Evolutionary conservation across 2,113 vertebrate genomes (phyloP).

Genomic region (Neogobius melanostomus): DNA sequence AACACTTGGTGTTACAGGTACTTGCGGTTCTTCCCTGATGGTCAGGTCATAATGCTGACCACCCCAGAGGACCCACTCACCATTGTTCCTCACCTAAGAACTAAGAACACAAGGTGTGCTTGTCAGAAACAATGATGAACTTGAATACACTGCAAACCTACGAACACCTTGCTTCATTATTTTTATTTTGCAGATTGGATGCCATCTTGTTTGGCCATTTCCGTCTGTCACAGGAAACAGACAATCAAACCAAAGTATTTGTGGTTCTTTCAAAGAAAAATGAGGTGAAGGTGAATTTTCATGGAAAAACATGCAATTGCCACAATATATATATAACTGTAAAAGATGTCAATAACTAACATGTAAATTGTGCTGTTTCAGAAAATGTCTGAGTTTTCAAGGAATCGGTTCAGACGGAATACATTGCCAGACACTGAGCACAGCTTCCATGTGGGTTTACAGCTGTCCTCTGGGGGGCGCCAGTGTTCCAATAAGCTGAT

Average conservation of each 20-base stretch:
- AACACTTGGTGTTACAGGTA: conserved; percentile 77
- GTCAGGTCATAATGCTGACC: conserved; percentile 92
- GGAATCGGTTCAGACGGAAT: conserved; percentile 89
- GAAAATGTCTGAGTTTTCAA: conserved; percentile 90
- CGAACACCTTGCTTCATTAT: conserved; percentile 28
- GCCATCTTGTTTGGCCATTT: conserved; percentile 93
- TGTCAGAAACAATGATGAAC: background rate
- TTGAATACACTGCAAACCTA: background rate
- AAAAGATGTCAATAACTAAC: background rate
- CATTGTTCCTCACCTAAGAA: conserved; percentile 88
- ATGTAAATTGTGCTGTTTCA: conserved; percentile 46
- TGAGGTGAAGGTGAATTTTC: conserved; percentile 76
- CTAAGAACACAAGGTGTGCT: conserved; percentile 84
- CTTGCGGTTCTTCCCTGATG: conserved; percentile 94
- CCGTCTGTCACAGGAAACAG: conserved; percentile 94
- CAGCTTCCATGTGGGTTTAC: conserved; percentile 92
- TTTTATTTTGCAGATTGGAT: conserved; percentile 81
- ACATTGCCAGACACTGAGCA: conserved; percentile 88
- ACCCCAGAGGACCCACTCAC: conserved; percentile 91
- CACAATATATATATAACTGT: background rate
- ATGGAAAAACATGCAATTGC: background rate
- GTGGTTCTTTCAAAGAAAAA: conserved; percentile 96
- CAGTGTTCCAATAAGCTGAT: conserved; percentile 92
- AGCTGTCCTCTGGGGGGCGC: conserved; percentile 89
- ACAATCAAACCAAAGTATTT: conserved; percentile 99